Evolutionary conservation across 2,888 invertebrate species (phyloP), one percentile per base, ranked within the genome.

Genomic region (Trypoxylon attenuatum): DNA sequence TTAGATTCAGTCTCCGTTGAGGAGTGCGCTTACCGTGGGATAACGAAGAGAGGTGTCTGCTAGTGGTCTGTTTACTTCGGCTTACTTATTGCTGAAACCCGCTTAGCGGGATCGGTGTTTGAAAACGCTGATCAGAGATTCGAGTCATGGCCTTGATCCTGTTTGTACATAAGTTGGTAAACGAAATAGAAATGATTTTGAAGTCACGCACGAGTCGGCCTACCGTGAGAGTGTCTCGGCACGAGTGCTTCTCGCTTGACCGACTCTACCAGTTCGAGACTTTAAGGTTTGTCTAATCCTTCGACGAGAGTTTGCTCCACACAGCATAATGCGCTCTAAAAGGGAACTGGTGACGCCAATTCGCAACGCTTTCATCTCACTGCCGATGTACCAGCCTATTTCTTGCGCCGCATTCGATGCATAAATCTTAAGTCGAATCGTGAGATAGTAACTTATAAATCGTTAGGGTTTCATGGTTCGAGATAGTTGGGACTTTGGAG

Each of bases 141-240:
- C 43, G 60, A 61, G 57, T 52, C 29, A n/a, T 29, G 59, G 38
- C 66, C 66, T 73, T 74, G 71, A 62, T 68, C 64, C 68, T 49
- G 60, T 21, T 47, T 47, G 23, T 57, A 27, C 15, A 8, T 49
- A 15, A 25, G 18, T 29, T 10, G 38, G 29, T 64, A 56, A 78
- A 80, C 58, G 78, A 82, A 79, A 81, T 74, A 74, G 77, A 81
- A 80, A 79, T 78, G 70, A 78, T 81, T 76, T 75, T 72, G 67
- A 70, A 70, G 82, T 78, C 69, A 74, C 69, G 73, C 77, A 69
- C 69, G 63, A 71, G 39, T 70, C 67, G 60, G 41, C 56, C 39
- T 61, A 66, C 57, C 65, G 72, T 60, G 67, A 70, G 75, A 71
- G 65, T 62, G 60, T 58, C 46, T 47, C 39, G 57, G 50, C 56